phyloP scores from a whole-genome alignment of 2,888 invertebrate species.

The Candidula unifasciata region DNA sequence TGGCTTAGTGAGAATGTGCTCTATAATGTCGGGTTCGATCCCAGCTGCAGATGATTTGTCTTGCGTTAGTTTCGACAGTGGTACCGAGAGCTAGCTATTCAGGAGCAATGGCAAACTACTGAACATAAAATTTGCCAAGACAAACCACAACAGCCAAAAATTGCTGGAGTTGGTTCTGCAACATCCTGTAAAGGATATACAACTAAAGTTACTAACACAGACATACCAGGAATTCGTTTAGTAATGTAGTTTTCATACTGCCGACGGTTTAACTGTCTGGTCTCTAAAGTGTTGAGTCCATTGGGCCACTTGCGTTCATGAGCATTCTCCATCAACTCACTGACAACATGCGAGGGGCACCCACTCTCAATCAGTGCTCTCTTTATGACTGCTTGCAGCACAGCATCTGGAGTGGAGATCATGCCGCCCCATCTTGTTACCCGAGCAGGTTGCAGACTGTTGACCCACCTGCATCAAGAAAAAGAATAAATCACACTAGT shows the following conservation, averaged over 20 bases:
- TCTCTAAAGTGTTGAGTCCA: conserved; percentile 92
- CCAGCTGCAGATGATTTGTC: too few species aligned
- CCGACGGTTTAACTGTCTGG: conserved; percentile 93
- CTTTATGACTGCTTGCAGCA: conserved; percentile 94
- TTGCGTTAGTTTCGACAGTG: too few species aligned
- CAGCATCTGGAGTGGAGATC: conserved; percentile 98
- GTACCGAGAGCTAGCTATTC: too few species aligned
- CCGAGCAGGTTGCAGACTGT: conserved; percentile 79
- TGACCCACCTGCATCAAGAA: conserved; percentile 70
- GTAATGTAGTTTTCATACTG: conserved; percentile 96
- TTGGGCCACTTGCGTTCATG: conserved; percentile 97
- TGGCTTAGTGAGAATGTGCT: too few species aligned
- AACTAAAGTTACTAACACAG: background rate
- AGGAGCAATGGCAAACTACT: too few species aligned
- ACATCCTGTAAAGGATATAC: background rate
- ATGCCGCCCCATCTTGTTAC: conserved; percentile 98
- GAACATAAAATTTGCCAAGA: too few species aligned
- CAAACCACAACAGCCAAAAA: too few species aligned
- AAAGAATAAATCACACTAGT: background rate
- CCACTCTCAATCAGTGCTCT: conserved; percentile 94
- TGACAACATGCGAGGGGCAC: conserved; percentile 94
- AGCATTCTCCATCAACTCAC: conserved; percentile 97
- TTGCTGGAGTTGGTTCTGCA: too few species aligned
- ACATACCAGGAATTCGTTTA: conserved; percentile 88
- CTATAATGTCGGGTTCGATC: too few species aligned